Conservation (phyloP, 2,888 invertebrate genomes). For the Leptinotarsa tumamoca region DNA sequence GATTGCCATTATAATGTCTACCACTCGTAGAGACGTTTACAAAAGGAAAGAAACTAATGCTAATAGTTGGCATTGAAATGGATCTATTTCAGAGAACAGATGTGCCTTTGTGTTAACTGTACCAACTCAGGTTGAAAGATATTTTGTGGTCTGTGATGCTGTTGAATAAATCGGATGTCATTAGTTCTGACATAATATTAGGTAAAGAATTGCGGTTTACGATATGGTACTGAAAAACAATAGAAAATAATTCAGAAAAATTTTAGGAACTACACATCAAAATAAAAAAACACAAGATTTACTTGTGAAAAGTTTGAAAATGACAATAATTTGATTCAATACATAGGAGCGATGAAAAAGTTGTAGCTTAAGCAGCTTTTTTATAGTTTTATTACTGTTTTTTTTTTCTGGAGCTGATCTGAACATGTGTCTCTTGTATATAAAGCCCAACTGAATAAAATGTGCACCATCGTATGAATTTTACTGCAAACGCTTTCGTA, state of each 20-base stretch:
- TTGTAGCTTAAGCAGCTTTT: too few relatives aligned
- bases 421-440: too few relatives aligned
- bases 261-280: not conserved
- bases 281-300: too few relatives aligned
- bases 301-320: too few relatives aligned
- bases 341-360: too few relatives aligned
- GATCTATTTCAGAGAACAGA: constrained; percentile 51
- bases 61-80: constrained; percentile 54
- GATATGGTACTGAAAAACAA: not conserved
- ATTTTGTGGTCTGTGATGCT: not conserved
- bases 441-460: too few relatives aligned
- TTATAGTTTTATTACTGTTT: too few relatives aligned
- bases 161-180: constrained; percentile 1
- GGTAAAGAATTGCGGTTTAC: not conserved
- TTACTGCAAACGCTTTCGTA: too few relatives aligned
- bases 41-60: constrained; percentile 52
- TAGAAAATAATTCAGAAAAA: not conserved
- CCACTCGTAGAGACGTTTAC: constrained; percentile 43
- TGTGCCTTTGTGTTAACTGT: constrained; percentile 30
- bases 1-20: constrained; percentile 40
- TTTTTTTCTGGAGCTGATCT: too few relatives aligned
- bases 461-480: too few relatives aligned
- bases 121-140: constrained; percentile 18
- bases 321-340: too few relatives aligned
- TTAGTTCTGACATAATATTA: not conserved